Base-by-base conservation (phyloP, 2,797 vertebrate species). In the Parambassis ranga region DNA sequence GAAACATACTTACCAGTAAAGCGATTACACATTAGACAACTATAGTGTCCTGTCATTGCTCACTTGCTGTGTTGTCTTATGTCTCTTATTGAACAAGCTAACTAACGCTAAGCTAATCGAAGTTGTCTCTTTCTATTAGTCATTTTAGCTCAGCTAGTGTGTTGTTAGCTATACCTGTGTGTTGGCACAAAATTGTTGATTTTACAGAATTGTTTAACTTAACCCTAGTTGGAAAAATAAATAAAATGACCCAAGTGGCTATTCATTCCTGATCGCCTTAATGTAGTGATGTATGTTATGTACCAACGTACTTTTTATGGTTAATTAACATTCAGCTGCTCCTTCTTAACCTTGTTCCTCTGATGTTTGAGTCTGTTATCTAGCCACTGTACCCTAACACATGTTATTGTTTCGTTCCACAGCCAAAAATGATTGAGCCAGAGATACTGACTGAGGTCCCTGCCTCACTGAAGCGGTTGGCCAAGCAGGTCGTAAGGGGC, bases 401-500 rank as follows among this genome's bases (percentile, higher is more conserved):
- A 3, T 30, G 51, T 37, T 33, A 1, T 32, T 5, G 3, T 64
- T 46, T 61, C 15, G 56, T 14, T 63, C 36, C 46, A n/a, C 56
- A 79, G 71, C 10, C 31, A 37, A 84, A 71, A 52, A 98, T 98
- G 96, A 94, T 95, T n/a, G 96, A 98, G 75, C 95, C 96, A 15
- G 96, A 97, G 63, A 84, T 98, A 4, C 89, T 97, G 81, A 98
- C 96, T 0, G 97, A 98, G 80, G 96, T 99, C 44, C 98, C 97
- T 1, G 95, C 95, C 2, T 87, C 96, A 5, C 81, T 99, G 36
- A 99, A 99, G 79, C 94, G 96, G n/a, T 90, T 99, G 6, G 98
- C 97, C 74, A 99, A 99, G 84, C 97, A 98, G 15, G 95, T 99
- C 8, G 96, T 99, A 7, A 92, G 98, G 31, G 98, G 98, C 1